Percentiles rank a stretch among this genome's conserved stretches.
phyloP scores from a whole-genome alignment of 1,140 invertebrate species.

The Zelostemma sp. region DNA sequence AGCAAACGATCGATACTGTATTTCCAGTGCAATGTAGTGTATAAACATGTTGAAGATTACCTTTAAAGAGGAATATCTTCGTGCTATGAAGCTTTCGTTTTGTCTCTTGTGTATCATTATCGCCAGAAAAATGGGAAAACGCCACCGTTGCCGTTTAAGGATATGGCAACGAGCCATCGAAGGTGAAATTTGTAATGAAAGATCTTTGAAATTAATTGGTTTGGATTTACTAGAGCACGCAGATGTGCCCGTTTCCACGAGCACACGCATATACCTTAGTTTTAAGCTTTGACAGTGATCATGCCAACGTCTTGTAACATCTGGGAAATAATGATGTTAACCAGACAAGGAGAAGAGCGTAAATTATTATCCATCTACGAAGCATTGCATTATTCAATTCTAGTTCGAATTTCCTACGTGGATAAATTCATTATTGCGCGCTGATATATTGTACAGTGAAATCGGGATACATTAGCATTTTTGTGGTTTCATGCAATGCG shows the following conservation, averaged over 20 bases:
- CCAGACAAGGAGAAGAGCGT: constrained; percentile 37
- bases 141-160: neutral
- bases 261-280: neutral
- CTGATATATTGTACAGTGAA: too few species aligned
- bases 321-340: constrained; percentile 36
- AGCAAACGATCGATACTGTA: too few species aligned
- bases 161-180: neutral
- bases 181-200: neutral
- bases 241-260: neutral
- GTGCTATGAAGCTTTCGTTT: too few species aligned
- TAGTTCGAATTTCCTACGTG: constrained; percentile 32
- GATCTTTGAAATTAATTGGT: constrained; percentile 22
- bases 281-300: constrained; percentile 40
- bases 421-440: constrained; percentile 10
- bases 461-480: too few species aligned
- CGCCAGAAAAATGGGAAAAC: neutral
- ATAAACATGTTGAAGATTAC: too few species aligned
- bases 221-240: neutral
- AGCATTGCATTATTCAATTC: too few species aligned
- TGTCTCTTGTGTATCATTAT: too few species aligned
- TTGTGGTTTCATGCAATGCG: neutral
- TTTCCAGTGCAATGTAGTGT: too few species aligned
- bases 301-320: constrained; percentile 34
- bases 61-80: too few species aligned
- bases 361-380: constrained; percentile 40